Evolutionary conservation across 2,888 invertebrate genomes (phyloP).

Genomic region (Achlya flavicornis): DNA sequence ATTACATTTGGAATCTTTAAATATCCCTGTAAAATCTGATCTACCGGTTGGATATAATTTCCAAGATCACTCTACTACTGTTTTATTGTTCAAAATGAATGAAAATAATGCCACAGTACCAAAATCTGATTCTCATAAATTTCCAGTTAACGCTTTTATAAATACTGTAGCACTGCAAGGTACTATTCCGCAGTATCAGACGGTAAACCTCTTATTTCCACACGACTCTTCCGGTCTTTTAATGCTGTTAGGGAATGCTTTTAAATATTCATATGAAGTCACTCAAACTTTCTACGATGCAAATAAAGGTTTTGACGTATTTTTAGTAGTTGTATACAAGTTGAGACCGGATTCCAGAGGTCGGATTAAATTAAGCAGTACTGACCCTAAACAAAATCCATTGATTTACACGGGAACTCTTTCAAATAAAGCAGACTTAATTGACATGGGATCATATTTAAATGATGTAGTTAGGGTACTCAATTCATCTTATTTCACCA

Average conservation of each 20-base stretch:
- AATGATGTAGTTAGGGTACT: conserved; percentile 54
- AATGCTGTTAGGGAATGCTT: conserved; percentile 62
- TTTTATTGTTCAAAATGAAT: background rate
- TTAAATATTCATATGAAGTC: conserved; percentile 62
- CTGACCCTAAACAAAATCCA: conserved; percentile 81
- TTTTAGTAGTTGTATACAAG: conserved; percentile 25
- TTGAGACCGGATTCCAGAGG: conserved; percentile 79
- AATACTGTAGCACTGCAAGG: conserved; percentile 12
- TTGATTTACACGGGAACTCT: conserved; percentile 76
- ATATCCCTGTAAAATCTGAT: background rate
- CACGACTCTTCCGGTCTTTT: conserved; percentile 18
- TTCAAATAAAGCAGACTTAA: conserved; percentile 58
- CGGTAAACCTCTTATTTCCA: conserved; percentile 26
- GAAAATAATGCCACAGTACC: background rate
- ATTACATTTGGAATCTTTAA: background rate
- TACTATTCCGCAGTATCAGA: conserved; percentile 35
- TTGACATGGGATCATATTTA: conserved; percentile 61
- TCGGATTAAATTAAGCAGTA: conserved; percentile 74
- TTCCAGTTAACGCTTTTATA: conserved; percentile 27
- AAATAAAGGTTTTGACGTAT: conserved; percentile 25
- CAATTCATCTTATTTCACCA: conserved; percentile 63
- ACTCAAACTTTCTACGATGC: conserved; percentile 37
- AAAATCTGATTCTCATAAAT: conserved; percentile 26
- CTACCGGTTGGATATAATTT: background rate
- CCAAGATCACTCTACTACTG: background rate